Conservation (phyloP, 2,113 vertebrate genomes). For the Grammomys dolichurus region DNA sequence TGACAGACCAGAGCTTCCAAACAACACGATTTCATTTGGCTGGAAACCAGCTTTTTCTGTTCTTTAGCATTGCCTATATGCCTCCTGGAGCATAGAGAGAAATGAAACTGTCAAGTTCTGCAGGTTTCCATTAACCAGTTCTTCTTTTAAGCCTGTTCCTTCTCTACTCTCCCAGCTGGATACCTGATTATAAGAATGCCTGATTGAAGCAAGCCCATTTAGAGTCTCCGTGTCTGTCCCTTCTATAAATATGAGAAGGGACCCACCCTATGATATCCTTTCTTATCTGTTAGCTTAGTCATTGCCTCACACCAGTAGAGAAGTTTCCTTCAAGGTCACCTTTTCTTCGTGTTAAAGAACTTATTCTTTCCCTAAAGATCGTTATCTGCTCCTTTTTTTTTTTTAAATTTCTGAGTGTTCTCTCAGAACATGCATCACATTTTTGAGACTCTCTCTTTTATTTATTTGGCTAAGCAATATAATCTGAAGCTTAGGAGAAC, state of each 20-base stretch:
- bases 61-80: constrained; percentile 16
- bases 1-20: constrained; percentile 55
- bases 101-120: constrained; percentile 45
- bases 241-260: constrained; percentile 42
- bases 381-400: not conserved
- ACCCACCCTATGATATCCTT: not conserved
- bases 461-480: constrained; percentile 58
- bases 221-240: not conserved
- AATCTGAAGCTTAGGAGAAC: constrained; percentile 44
- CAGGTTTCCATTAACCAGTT: constrained; percentile 29
- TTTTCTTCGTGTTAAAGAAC: constrained; percentile 50
- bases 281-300: constrained; percentile 54
- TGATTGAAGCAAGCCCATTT: constrained; percentile 27
- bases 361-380: constrained; percentile 50
- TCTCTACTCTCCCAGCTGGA: constrained; percentile 1
- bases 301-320: constrained; percentile 18
- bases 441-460: constrained; percentile 32
- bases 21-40: not conserved
- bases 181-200: not conserved
- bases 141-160: constrained; percentile 62
- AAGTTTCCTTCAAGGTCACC: not conserved
- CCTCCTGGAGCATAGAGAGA: constrained; percentile 18
- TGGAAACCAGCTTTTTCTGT: constrained; percentile 16
- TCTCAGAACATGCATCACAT: constrained; percentile 33
- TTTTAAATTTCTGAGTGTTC: constrained; percentile 26